Base-by-base conservation (phyloP, 1,140 invertebrate genomes). In the Pachypeltis micranthus region DNA sequence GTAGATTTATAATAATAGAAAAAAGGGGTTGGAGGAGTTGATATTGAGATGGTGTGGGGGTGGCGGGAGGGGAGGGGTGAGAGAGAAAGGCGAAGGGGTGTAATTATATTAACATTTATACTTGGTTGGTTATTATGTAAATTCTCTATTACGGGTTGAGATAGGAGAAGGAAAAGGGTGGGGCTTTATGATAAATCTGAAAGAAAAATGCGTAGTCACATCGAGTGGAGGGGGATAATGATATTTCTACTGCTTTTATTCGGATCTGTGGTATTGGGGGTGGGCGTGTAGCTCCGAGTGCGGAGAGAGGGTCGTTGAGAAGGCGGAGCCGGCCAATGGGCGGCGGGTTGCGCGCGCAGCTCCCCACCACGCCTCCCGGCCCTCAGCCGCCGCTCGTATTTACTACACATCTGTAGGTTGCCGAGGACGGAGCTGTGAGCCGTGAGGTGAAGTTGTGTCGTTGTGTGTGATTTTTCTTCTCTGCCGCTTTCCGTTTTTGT, bases 401-500 rank as follows among this genome's bases (percentile, higher is more conserved):
- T 59, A 59, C 29, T 59, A 59, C 57, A 29, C 25, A 28, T 59
- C 57, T 31, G 57, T 59, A 27, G 57, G 57, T 59, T 59, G 71
- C 69, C 72, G 72, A 70, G 75, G 73, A 72, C 70, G 69, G 69
- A 68, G 66, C 68, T 65, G 54, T 70, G 70, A 72, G 70, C 16
- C 31, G 68, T 68, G 66, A 71, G 72, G 72, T 72, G 69, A 65
- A 25, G 44, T 69, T 68, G 69, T 68, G 65, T 66, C 34, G 55
- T 27, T 54, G 63, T 66, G 73, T 74, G 76, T 76, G 80, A 78
- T 81, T 39, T 7, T 81, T 81, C 81, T 81, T 81, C 81, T 81
- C 81, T 81, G 81, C 81, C 80, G 78, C 79, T 59, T 31, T 80
- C 79, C n/a, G n/a, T n/a, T n/a, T 57, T 27, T 54, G 63, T 66